A percentile compares a stretch with the other conserved stretches of the same genome.
Conservation (phyloP, 1,140 invertebrate species). For the Leucophenga varia region DNA sequence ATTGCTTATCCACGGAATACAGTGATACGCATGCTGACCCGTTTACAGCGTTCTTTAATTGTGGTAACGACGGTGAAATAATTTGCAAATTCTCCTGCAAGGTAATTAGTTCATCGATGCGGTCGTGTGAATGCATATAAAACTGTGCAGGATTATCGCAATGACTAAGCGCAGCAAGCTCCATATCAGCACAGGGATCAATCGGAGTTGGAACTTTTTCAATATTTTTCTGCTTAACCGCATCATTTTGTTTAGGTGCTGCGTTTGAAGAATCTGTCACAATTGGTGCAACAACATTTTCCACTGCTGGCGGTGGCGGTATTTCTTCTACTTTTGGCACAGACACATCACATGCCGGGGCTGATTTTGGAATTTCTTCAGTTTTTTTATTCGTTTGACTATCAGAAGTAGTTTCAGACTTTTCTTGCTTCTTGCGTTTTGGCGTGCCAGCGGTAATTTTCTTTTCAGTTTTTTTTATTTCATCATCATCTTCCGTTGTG, state of each 20-base stretch:
- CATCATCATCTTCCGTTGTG: conserved; percentile 41
- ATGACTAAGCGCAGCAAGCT: conserved; percentile 63
- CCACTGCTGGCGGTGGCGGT: not conserved
- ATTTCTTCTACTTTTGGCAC: not conserved
- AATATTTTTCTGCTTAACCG: no score
- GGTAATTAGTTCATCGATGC: conserved; percentile 58
- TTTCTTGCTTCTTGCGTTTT: conserved; percentile 15
- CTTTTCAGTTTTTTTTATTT: no score
- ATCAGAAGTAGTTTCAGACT: no score
- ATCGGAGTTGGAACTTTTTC: conserved; percentile 13
- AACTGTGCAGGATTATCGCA: conserved; percentile 68
- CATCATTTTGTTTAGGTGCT: no score
- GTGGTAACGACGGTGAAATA: conserved; percentile 56
- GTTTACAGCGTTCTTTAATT: conserved; percentile 61
- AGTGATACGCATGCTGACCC: conserved; percentile 71
- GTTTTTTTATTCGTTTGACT: no score
- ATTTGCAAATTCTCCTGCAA: conserved; percentile 65
- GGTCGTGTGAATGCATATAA: conserved; percentile 64
- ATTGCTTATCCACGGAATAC: conserved; percentile 71
- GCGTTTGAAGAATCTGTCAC: no score
- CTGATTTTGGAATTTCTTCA: no score
- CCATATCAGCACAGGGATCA: conserved; percentile 46
- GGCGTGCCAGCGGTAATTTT: conserved; percentile 23
- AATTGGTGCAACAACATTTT: no score
- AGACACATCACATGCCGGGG: not conserved